A percentile compares a stretch with the other conserved stretches of the same genome.
Evolutionary conservation across 2,888 invertebrate species (phyloP).

Genomic region (Drosophila cyrtoloma): DNA sequence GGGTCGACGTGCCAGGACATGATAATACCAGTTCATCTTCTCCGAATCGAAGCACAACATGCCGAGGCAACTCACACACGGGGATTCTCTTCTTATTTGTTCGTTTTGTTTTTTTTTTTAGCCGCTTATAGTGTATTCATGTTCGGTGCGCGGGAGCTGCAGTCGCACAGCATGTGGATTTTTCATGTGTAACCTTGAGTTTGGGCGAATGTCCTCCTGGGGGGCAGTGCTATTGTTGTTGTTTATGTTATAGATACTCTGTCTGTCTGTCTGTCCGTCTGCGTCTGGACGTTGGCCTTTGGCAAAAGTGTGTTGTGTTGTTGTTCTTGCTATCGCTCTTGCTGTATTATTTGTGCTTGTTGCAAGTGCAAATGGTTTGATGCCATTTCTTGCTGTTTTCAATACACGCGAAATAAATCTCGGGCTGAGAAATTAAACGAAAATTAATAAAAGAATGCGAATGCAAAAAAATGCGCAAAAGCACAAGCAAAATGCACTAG

Average conservation of each 20-base stretch:
- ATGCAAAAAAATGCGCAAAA: conserved; percentile 60
- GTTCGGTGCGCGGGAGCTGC: conserved; percentile 16
- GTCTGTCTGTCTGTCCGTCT: not conserved
- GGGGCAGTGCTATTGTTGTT: conserved; percentile 62
- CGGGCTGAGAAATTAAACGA: conserved; percentile 43
- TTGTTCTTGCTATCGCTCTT: conserved; percentile 9
- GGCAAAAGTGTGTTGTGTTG: conserved; percentile 4
- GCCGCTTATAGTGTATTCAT: conserved; percentile 34
- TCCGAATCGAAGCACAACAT: conserved; percentile 75
- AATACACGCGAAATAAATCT: conserved; percentile 34
- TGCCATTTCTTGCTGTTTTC: conserved; percentile 26
- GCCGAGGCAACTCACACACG: conserved; percentile 15
- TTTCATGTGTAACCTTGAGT: conserved; percentile 56
- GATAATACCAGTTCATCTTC: conserved; percentile 88
- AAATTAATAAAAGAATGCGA: conserved; percentile 53
- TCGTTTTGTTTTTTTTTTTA: not conserved
- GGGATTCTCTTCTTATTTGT: conserved; percentile 10
- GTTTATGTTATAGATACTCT: conserved; percentile 72
- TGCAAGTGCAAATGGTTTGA: conserved; percentile 1
- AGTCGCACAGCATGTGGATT: conserved; percentile 26
- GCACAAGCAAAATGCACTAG: conserved; percentile 55
- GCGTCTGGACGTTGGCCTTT: conserved; percentile 29
- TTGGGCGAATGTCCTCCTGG: conserved; percentile 31
- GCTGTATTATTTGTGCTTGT: conserved; percentile 1
- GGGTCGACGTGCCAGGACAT: conserved; percentile 89